Base-by-base conservation (phyloP, 2,113 vertebrate species). In the Rhinoptilus africanus region DNA sequence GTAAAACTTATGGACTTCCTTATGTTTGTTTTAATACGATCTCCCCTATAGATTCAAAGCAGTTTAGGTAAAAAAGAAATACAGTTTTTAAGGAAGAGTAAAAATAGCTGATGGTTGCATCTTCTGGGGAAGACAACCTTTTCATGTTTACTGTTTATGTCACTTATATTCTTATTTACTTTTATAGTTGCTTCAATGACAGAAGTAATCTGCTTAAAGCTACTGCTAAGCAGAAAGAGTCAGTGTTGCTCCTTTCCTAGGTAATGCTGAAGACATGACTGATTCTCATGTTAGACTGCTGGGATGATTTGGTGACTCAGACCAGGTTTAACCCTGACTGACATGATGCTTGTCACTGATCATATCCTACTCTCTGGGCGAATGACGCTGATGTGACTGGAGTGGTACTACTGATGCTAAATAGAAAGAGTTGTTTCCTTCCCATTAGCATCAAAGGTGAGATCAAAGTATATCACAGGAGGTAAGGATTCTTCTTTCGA, bases 391-490 rank as follows among this genome's bases (percentile, higher is more conserved):
- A 69, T 92, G 59, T 86, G 72, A n/a, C 43, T 73, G 45, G 41
- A 83, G 45, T 60, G 54, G 35, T 50, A 19, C 9, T 54, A 2
- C 24, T 30, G 63, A 74, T 88, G 39, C n/a, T 84, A 69, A 76
- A 34, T 43, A 84, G 24, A 54, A 93, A 67, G 54, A 73, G 23
- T 56, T 92, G 12, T 74, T 95, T 54, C n/a, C 71, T 56, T 76
- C 26, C 47, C 10, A 3, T 74, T 90, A 64, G 53, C 54, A 83
- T 87, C 72, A 87, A 69, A 91, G 43, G 66, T 89, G 93, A 91
- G 48, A 89, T 95, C 85, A 91, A 86, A 95, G 75, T 92, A 17
- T 86, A 48, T 71, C 86, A 41, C 41, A 77, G 82, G 64, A 87
- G 60, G 50, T 48, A 48, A 79, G 26, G 56, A 43, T 79, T 82